Percentiles rank a stretch among this genome's conserved stretches.
Evolutionary conservation across 2,113 vertebrate species (phyloP).

Genomic region (Glaucomys volans): DNA sequence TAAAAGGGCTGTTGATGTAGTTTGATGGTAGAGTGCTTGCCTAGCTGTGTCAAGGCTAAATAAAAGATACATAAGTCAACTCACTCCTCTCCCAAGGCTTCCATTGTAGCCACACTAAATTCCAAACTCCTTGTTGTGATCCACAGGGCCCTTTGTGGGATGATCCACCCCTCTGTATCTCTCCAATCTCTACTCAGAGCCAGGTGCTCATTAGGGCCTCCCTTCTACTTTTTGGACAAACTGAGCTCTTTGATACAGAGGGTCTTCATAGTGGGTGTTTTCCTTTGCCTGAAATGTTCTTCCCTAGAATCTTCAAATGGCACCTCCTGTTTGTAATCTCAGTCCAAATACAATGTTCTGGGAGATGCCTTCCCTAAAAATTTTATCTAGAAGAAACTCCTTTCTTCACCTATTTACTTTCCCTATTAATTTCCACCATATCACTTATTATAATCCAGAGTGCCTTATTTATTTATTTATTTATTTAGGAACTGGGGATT

Average conservation of each 20-base stretch:
- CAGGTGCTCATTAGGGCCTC: background rate
- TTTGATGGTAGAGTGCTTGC: no score
- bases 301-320: background rate
- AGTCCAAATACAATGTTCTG: background rate
- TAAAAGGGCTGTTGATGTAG: no score
- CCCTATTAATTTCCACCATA: background rate
- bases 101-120: background rate
- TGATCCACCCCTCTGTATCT: background rate
- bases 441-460: background rate
- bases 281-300: background rate
- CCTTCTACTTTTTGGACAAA: background rate
- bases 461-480: background rate
- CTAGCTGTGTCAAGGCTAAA: background rate
- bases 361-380: background rate
- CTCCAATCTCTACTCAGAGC: background rate
- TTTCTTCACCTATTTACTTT: background rate
- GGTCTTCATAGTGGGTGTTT: background rate
- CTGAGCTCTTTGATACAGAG: background rate
- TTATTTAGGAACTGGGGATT: no score
- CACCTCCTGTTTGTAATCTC: background rate
- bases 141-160: background rate
- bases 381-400: background rate
- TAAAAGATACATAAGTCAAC: background rate
- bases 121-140: background rate
- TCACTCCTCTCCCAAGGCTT: background rate